Percentiles rank a stretch among this genome's conserved stretches.
Conservation (phyloP, 2,797 vertebrate species). For the Tiaroga cobitis region DNA sequence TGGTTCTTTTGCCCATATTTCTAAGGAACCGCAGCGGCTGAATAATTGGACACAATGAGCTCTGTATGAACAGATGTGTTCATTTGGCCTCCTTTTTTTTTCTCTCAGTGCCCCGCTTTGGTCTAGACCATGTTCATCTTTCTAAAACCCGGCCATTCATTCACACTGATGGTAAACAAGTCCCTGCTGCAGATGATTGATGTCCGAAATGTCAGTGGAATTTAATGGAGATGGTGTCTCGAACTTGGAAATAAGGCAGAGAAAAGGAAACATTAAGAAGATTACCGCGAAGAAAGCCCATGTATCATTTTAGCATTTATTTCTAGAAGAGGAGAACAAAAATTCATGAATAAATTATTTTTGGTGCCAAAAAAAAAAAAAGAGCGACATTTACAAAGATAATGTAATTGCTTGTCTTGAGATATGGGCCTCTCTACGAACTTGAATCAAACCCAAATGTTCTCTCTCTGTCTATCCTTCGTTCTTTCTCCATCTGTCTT, state of each 20-base stretch:
- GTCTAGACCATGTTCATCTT: constrained; percentile 46
- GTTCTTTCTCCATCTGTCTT: constrained; percentile 20
- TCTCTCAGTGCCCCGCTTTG: background rate
- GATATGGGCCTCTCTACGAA: constrained; percentile 40
- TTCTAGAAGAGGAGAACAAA: constrained; percentile 39
- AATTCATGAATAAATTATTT: constrained; percentile 65
- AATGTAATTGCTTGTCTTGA: constrained; percentile 64
- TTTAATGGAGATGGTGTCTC: constrained; percentile 58
- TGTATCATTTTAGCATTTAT: constrained; percentile 65
- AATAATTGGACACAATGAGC: constrained; percentile 53
- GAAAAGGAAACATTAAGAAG: constrained; percentile 48
- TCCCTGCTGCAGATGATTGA: constrained; percentile 49
- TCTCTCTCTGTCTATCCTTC: constrained; percentile 1
- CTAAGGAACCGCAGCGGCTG: background rate
- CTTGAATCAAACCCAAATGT: constrained; percentile 52
- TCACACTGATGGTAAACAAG: constrained; percentile 45
- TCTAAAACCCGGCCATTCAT: constrained; percentile 37
- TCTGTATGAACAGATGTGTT: constrained; percentile 43
- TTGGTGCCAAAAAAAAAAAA: constrained; percentile 49
- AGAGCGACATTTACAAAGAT: constrained; percentile 65
- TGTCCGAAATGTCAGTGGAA: constrained; percentile 52
- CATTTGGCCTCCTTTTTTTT: constrained; percentile 35
- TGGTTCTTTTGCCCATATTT: constrained; percentile 11
- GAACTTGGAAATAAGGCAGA: constrained; percentile 37
- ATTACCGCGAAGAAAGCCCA: constrained; percentile 44